Evolutionary conservation across 2,888 invertebrate species (phyloP).

Genomic region (Epinotia bilunana): DNA sequence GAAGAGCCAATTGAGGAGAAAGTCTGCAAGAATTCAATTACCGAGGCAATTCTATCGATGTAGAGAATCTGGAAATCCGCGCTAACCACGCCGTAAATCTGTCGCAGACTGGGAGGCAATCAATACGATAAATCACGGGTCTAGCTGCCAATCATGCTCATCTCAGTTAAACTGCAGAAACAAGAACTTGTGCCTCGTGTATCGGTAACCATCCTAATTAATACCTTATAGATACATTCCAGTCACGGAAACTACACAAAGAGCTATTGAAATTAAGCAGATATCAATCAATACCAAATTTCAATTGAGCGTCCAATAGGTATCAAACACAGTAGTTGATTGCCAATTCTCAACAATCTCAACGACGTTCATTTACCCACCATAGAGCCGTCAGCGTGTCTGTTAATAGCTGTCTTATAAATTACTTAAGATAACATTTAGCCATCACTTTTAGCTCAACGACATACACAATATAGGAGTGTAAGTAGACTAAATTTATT

Average conservation of each 20-base stretch:
- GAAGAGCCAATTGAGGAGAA: slow-evolving; percentile 27
- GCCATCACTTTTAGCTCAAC: background rate
- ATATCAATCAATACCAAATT: background rate
- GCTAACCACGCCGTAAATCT: slow-evolving; percentile 15
- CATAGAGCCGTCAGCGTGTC: no score
- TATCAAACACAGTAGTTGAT: background rate
- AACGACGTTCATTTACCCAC: background rate
- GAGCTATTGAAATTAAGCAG: background rate
- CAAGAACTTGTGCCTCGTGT: background rate
- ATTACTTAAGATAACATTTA: no score
- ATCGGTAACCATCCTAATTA: background rate
- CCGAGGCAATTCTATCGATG: slow-evolving; percentile 33
- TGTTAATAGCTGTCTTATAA: no score
- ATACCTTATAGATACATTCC: background rate
- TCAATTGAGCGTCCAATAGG: background rate
- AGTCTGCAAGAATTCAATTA: slow-evolving; percentile 30
- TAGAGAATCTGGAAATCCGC: slow-evolving; percentile 28
- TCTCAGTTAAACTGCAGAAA: slow-evolving; percentile 1
- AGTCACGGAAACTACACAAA: background rate
- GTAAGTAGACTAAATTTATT: no score
- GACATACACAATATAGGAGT: no score
- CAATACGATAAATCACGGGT: slow-evolving; percentile 24
- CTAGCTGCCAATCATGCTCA: slow-evolving; percentile 15
- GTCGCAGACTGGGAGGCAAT: slow-evolving; percentile 27
- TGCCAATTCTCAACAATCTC: background rate